Evolutionary conservation across 2,888 invertebrate genomes (phyloP), one percentile per base, ranked within the genome.

Genomic region (Spisula solida): DNA sequence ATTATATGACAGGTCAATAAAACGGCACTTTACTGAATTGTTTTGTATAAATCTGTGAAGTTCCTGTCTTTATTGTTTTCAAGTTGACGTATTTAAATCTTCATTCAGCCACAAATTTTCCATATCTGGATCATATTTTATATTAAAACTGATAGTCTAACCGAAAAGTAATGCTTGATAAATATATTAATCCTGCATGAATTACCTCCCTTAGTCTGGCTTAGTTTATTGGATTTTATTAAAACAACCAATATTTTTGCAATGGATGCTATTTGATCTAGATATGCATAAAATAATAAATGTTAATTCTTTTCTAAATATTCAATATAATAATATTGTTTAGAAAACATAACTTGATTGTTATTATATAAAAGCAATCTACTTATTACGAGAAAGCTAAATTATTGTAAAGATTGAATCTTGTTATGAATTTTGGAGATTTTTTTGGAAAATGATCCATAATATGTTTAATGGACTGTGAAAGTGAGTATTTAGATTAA

Each of bases 171-270:
- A 10, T 66, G 60, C 75, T 75, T 31, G 75, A 31, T 34, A 2
- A 18, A 31, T 75, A 60, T 75, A 75, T 34, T 18, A 75, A 5
- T 75, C 34, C 34, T 75, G 75, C 75, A 75, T 75, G 75, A 75
- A 5, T 75, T 75, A 12, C 34, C 75, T 75, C 75, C 75, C 75
- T 25, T 75, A 75, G 75, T 25, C 1, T 31, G 2, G 18, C 34
- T 16, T 75, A 14, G 25, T 66, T 25, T 25, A 12, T 25, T 66
- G 10, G 25, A 8, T 5, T 66, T 66, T 25, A 25, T 2, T 66
- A 10, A 25, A 66, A 66, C 25, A 6, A 66, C 60, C 60, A 66
- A 66, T 66, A 25, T 66, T 66, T 10, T 25, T 66, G 41, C 41
- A 41, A 66, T 66, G 25, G 25, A 66, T 66, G 1, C 25, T 25